phyloP scores from a whole-genome alignment of 1,140 invertebrate genomes.

The Bombus breviceps region DNA sequence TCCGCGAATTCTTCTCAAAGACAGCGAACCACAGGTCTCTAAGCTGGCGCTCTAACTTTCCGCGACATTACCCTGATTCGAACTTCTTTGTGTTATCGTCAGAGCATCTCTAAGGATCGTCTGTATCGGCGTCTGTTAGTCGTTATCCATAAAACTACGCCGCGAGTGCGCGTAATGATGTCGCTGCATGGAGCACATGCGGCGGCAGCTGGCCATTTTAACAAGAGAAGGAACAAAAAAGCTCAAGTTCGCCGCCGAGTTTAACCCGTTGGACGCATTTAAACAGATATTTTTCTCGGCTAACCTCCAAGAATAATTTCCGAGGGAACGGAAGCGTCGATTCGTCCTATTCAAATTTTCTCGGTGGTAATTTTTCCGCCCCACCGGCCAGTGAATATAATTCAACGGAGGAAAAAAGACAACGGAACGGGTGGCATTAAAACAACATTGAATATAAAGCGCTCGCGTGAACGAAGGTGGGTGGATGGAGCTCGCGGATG shows the following conservation, averaged over 20 bases:
- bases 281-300: background rate
- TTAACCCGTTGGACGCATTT: background rate
- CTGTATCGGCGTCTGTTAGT: constrained; percentile 53
- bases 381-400: background rate
- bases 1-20: constrained; percentile 12
- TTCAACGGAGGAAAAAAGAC: background rate
- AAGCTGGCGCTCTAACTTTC: constrained; percentile 61
- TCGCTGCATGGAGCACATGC: background rate
- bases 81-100: constrained; percentile 69
- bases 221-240: background rate
- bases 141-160: constrained; percentile 45
- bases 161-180: constrained; percentile 45
- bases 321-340: background rate
- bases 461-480: background rate
- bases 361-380: background rate
- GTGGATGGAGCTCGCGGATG: background rate
- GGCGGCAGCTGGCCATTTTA: background rate
- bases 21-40: background rate
- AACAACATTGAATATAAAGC: constrained; percentile 38
- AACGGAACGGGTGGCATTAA: constrained; percentile 23
- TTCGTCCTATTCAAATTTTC: background rate
- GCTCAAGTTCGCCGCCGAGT: background rate
- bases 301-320: background rate
- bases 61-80: constrained; percentile 76
- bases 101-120: constrained; percentile 25